A percentile compares a stretch with the other conserved stretches of the same genome.
These are phyloP conservation scores for Dendrophyllia cribrosa DNA, from an alignment of 64 coral and sea anemone genomes.

Conservation along the genomic window DNA sequence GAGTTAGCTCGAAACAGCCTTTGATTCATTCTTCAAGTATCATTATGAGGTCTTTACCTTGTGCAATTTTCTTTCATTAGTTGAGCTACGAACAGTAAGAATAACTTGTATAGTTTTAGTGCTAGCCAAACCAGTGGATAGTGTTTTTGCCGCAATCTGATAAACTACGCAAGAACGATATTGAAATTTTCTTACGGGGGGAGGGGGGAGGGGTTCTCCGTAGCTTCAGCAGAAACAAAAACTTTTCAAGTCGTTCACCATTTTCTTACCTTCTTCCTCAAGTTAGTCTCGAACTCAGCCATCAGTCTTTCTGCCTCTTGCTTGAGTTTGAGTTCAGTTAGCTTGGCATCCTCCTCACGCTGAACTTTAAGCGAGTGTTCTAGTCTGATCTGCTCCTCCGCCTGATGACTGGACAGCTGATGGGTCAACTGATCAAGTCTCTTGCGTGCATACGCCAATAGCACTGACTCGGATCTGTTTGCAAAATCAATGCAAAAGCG, in stretches of 20 bases:
- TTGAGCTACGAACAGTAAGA: too few relatives aligned
- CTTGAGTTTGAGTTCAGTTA: constrained; percentile 83
- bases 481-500: neutral
- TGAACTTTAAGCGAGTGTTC: constrained; percentile 83
- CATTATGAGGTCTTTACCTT: too few relatives aligned
- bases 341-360: constrained; percentile 78
- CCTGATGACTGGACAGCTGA: constrained; percentile 60
- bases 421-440: constrained; percentile 83
- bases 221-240: neutral
- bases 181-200: too few relatives aligned
- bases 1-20: too few relatives aligned
- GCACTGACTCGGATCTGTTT: constrained; percentile 69
- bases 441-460: constrained; percentile 96
- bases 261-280: constrained; percentile 78
- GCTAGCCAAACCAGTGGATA: too few relatives aligned
- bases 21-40: too few relatives aligned
- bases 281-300: constrained; percentile 69
- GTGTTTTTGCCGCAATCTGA: too few relatives aligned
- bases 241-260: neutral
- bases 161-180: too few relatives aligned
- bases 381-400: constrained; percentile 85
- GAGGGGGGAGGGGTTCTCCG: too few relatives aligned
- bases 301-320: constrained; percentile 93
- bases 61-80: too few relatives aligned
- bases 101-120: too few relatives aligned